Conservation (phyloP, 1,140 invertebrate genomes). For the Sycophaga agraensis region DNA sequence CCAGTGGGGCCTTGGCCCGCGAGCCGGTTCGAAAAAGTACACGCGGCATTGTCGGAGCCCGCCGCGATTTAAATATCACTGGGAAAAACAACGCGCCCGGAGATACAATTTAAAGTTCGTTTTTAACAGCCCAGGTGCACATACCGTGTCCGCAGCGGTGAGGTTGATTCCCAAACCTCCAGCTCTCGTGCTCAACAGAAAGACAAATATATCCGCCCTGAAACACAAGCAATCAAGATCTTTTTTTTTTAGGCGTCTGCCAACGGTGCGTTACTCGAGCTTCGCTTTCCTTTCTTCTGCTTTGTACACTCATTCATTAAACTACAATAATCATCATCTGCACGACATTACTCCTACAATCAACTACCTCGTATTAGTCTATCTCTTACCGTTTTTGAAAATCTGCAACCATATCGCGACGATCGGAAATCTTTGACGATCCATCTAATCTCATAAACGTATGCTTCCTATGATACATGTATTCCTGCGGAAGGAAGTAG, state of each 20-base stretch:
- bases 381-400: constrained; percentile 77
- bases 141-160: constrained; percentile 95
- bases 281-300: neutral
- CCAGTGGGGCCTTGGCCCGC: too few relatives aligned
- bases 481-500: constrained; percentile 65
- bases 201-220: constrained; percentile 91
- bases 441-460: constrained; percentile 91
- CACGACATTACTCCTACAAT: too few relatives aligned
- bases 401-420: constrained; percentile 91
- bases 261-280: neutral
- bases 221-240: constrained; percentile 35
- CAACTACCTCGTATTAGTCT: too few relatives aligned
- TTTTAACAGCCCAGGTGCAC: constrained; percentile 28
- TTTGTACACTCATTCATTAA: neutral
- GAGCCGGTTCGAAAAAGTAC: neutral
- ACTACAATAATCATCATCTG: too few relatives aligned
- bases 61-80: too few relatives aligned
- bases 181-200: constrained; percentile 92
- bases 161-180: constrained; percentile 98
- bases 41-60: too few relatives aligned
- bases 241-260: neutral
- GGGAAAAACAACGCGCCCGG: too few relatives aligned
- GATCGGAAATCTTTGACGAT: constrained; percentile 88
- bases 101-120: constrained; percentile 9
- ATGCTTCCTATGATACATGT: constrained; percentile 90